Evolutionary conservation across 2,113 vertebrate species (phyloP).

Genomic region (Eulemur rufifrons): DNA sequence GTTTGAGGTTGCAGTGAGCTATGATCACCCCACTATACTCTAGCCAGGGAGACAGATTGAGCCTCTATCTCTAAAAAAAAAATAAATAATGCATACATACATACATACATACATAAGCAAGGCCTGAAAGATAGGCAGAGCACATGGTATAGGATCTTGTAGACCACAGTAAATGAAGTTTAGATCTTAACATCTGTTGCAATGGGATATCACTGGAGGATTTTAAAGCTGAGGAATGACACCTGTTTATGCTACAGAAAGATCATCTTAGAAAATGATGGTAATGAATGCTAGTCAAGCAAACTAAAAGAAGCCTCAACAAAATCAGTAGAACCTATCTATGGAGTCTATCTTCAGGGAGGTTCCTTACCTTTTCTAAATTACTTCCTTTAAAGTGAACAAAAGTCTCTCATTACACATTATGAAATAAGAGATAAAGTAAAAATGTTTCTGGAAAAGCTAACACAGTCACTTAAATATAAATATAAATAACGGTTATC

Average conservation of each 20-base stretch:
- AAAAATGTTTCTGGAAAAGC: not conserved
- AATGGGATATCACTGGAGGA: not conserved
- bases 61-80: no score
- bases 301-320: constrained; percentile 23
- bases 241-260: not conserved
- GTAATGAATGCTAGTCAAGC: not conserved
- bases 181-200: not conserved
- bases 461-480: constrained; percentile 13
- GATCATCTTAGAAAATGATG: not conserved
- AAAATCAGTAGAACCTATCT: not conserved
- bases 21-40: no score
- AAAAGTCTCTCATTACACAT: not conserved
- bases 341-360: not conserved
- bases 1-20: no score
- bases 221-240: constrained; percentile 4
- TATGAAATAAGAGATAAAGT: not conserved
- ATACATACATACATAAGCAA: not conserved
- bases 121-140: not conserved
- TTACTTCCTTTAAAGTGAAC: constrained; percentile 24
- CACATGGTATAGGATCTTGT: not conserved
- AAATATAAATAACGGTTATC: not conserved
- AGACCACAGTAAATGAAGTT: not conserved
- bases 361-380: not conserved
- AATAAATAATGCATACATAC: no score
- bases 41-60: no score